These are phyloP conservation scores for Pangasius macronema DNA, from an alignment of 2,797 vertebrate species.

Conservation along the genomic window DNA sequence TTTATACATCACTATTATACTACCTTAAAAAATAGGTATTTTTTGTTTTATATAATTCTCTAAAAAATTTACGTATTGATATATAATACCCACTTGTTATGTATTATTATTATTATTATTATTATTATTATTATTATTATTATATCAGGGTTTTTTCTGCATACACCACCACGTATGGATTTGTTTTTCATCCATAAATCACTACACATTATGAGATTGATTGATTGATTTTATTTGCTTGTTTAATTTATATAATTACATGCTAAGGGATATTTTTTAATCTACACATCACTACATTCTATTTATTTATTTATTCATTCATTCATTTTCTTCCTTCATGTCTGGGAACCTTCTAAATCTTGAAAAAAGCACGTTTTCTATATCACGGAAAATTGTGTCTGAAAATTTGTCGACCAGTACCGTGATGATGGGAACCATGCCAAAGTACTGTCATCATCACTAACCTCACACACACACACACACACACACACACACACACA, in stretches of 20 bases:
- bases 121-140: neutral
- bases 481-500: conserved; percentile 6
- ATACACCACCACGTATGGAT: too few species aligned
- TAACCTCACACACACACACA: conserved; percentile 35
- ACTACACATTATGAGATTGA: neutral
- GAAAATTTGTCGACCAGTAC: conserved; percentile 1
- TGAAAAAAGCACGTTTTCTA: neutral
- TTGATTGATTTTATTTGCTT: too few species aligned
- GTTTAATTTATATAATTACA: neutral
- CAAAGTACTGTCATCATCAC: conserved; percentile 30
- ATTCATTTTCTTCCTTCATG: neutral
- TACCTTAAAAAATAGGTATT: too few species aligned
- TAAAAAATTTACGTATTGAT: too few species aligned
- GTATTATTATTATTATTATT: neutral
- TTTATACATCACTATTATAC: neutral
- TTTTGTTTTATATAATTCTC: too few species aligned
- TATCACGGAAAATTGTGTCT: neutral
- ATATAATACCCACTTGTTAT: too few species aligned
- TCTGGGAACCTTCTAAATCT: neutral
- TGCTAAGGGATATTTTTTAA: neutral
- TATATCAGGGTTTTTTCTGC: too few species aligned
- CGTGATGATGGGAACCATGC: conserved; percentile 19
- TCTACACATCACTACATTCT: neutral
- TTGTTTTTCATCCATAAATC: neutral
- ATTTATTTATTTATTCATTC: neutral